A percentile compares a stretch with the other conserved stretches of the same genome.
Conservation (phyloP, 2,888 invertebrate species). For the Scaptomyza caliginosa region DNA sequence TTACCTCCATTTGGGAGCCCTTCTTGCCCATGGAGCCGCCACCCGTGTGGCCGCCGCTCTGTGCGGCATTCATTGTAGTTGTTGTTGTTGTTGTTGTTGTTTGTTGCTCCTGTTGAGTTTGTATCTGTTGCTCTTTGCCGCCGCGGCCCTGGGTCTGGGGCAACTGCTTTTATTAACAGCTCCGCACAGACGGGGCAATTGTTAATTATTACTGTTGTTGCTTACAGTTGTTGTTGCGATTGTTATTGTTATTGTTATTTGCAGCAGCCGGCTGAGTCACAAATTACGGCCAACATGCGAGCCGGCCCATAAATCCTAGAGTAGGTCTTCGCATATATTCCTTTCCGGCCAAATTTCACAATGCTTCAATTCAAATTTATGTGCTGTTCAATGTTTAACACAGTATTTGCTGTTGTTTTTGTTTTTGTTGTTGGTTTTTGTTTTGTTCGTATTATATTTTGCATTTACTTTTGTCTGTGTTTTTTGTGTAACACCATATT, state of each 20-base stretch:
- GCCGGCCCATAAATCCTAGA: conserved; percentile 54
- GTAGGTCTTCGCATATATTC: background rate
- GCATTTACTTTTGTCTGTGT: conserved; percentile 2
- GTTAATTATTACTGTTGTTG: conserved; percentile 34
- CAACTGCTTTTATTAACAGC: conserved; percentile 27
- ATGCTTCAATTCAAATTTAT: conserved; percentile 52
- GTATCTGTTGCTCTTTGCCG: conserved; percentile 2
- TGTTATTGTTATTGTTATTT: conserved; percentile 2
- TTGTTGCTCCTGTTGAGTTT: conserved; percentile 12
- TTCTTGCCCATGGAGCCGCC: conserved; percentile 84
- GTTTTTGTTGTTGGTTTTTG: background rate
- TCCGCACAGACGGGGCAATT: conserved; percentile 23
- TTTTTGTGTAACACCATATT: conserved; percentile 2
- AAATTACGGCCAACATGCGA: conserved; percentile 38
- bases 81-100: conserved; percentile 2
- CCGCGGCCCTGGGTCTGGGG: background rate
- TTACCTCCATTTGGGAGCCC: conserved; percentile 85
- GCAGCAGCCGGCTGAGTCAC: conserved; percentile 14
- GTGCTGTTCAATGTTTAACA: conserved; percentile 30
- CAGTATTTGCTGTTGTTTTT: background rate
- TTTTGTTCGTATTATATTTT: no score
- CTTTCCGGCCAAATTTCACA: conserved; percentile 7
- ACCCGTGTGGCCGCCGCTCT: conserved; percentile 83
- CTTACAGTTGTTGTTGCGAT: conserved; percentile 9
- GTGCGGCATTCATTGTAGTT: conserved; percentile 83